Conservation (phyloP, 2,797 vertebrate species). For the Molossus alvarezi region DNA sequence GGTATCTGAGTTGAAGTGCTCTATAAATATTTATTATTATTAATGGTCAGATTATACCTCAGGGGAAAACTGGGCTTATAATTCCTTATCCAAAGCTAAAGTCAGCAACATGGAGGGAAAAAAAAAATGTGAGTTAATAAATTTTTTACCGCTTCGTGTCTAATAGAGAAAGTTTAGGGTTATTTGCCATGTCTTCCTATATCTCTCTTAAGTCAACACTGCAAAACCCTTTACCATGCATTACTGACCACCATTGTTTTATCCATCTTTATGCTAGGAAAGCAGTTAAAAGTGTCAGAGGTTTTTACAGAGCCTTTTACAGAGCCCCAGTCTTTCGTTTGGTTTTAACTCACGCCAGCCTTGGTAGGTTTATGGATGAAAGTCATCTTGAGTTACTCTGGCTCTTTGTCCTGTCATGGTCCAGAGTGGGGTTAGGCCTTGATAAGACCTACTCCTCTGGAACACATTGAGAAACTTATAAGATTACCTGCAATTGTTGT, state of each 20-base stretch:
- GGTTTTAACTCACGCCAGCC: too few species aligned
- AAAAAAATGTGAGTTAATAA: not conserved
- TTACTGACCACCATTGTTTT: not conserved
- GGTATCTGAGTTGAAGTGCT: not conserved
- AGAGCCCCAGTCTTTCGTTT: too few species aligned
- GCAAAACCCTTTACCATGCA: not conserved
- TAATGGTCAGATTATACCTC: constrained; percentile 14
- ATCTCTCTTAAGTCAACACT: not conserved
- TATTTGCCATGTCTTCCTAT: not conserved
- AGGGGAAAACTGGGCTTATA: constrained; percentile 1
- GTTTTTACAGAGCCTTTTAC: too few species aligned
- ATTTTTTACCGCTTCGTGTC: not conserved
- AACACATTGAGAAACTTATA: too few species aligned
- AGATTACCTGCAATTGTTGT: too few species aligned
- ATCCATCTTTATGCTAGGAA: not conserved
- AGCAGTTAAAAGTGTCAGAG: not conserved
- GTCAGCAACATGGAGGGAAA: not conserved
- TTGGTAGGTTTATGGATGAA: too few species aligned
- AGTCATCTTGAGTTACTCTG: too few species aligned
- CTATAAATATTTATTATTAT: constrained; percentile 25
- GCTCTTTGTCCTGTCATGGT: too few species aligned
- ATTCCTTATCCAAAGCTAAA: constrained; percentile 7
- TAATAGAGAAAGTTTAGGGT: not conserved
- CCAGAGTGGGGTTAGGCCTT: too few species aligned
- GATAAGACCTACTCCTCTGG: too few species aligned